Evolutionary conservation across 2,888 invertebrate species (phyloP).

Genomic region (Chesias legatella): DNA sequence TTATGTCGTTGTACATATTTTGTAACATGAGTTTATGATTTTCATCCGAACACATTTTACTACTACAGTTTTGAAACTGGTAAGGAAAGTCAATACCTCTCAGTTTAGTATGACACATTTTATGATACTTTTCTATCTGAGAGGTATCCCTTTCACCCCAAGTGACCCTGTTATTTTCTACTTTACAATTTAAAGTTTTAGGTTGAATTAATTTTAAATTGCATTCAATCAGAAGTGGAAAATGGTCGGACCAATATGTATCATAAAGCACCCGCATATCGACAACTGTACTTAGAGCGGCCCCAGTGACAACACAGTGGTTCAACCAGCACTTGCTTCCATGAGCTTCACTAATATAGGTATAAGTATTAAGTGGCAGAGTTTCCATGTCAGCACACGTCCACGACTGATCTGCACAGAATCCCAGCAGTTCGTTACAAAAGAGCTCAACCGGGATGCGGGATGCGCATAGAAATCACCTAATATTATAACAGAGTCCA

Average conservation of each 20-base stretch:
- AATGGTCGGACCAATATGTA: constrained; percentile 1
- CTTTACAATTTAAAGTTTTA: too few species aligned
- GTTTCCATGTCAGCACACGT: background rate
- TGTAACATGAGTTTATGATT: too few species aligned
- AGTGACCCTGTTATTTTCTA: too few species aligned
- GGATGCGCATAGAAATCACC: background rate
- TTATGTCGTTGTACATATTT: too few species aligned
- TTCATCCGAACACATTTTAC: too few species aligned
- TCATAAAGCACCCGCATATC: background rate
- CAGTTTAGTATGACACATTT: too few species aligned
- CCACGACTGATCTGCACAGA: constrained; percentile 1
- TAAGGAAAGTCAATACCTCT: too few species aligned
- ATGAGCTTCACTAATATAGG: background rate
- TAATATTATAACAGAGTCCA: background rate
- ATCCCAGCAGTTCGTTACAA: background rate
- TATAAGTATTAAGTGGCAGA: background rate
- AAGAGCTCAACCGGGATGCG: background rate
- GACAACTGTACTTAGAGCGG: background rate
- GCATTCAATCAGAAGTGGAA: background rate
- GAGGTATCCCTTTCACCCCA: too few species aligned
- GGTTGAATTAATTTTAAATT: background rate
- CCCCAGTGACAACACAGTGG: background rate
- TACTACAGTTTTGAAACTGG: too few species aligned
- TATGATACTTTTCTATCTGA: too few species aligned
- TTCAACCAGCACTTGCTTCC: background rate